Evolutionary conservation across 2,888 invertebrate species (phyloP).

Genomic region (Lycocerus yunnanus): DNA sequence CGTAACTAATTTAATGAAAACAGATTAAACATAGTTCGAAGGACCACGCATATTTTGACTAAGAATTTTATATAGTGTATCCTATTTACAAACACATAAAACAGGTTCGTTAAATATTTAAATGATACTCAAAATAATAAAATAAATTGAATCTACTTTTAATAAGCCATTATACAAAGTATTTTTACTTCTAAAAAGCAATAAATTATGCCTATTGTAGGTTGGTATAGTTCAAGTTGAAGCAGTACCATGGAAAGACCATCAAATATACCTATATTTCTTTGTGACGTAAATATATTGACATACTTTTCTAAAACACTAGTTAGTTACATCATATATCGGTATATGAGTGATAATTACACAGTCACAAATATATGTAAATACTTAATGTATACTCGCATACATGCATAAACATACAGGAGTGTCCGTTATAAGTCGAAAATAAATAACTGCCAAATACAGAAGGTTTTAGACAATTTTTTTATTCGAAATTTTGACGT

Average conservation of each 20-base stretch:
- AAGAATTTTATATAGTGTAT: background rate
- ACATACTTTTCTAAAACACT: slow-evolving; percentile 2
- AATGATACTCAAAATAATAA: background rate
- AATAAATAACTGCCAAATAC: background rate
- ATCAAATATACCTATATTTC: background rate
- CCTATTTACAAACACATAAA: background rate
- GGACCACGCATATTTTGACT: background rate
- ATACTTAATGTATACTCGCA: slow-evolving; percentile 1
- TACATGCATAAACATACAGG: background rate
- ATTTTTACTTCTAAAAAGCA: background rate
- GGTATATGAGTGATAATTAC: background rate
- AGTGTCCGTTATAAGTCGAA: background rate
- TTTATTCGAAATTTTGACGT: background rate
- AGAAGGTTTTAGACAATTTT: background rate
- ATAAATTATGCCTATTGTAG: background rate
- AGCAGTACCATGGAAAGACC: background rate
- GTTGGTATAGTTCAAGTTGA: background rate
- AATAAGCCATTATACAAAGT: background rate
- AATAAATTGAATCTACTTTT: slow-evolving; percentile 1
- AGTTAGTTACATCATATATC: background rate
- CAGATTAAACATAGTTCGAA: background rate
- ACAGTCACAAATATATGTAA: slow-evolving; percentile 3
- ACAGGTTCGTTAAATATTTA: background rate
- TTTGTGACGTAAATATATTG: slow-evolving; percentile 1
- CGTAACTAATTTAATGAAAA: background rate